Conservation (phyloP, 2,888 invertebrate species). For the Helleia helle region DNA sequence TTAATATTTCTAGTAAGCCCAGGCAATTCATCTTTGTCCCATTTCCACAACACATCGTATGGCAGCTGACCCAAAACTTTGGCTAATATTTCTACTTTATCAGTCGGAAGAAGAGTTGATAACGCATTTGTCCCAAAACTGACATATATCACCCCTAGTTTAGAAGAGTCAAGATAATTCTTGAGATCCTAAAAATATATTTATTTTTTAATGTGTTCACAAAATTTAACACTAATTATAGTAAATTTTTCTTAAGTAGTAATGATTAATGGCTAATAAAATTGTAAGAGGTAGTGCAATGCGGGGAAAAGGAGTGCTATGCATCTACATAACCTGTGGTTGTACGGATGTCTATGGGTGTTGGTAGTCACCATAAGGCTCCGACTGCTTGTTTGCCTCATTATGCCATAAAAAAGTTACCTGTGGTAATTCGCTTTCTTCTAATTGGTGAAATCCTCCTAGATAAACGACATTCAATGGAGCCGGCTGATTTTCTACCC, state of each 20-base stretch:
- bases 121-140: slow-evolving; percentile 39
- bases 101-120: slow-evolving; percentile 22
- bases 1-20: slow-evolving; percentile 30
- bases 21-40: slow-evolving; percentile 36
- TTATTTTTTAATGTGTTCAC: too few relatives aligned
- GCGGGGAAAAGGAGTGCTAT: too few relatives aligned
- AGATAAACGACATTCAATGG: slow-evolving; percentile 42
- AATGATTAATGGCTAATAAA: too few relatives aligned
- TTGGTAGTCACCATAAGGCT: too few relatives aligned
- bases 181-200: slow-evolving; percentile 38
- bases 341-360: too few relatives aligned
- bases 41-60: slow-evolving; percentile 47
- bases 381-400: too few relatives aligned
- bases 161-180: slow-evolving; percentile 37
- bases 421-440: slow-evolving; percentile 36
- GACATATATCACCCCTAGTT: slow-evolving; percentile 39
- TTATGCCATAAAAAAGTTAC: too few relatives aligned
- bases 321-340: too few relatives aligned
- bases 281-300: too few relatives aligned
- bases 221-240: too few relatives aligned
- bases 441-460: slow-evolving; percentile 46
- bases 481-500: slow-evolving; percentile 38
- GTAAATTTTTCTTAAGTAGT: too few relatives aligned
- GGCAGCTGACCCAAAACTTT: slow-evolving; percentile 39
- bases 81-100: slow-evolving; percentile 29